phyloP scores from a whole-genome alignment of 2,113 vertebrate species.

The Dendrocopos noguchii region DNA sequence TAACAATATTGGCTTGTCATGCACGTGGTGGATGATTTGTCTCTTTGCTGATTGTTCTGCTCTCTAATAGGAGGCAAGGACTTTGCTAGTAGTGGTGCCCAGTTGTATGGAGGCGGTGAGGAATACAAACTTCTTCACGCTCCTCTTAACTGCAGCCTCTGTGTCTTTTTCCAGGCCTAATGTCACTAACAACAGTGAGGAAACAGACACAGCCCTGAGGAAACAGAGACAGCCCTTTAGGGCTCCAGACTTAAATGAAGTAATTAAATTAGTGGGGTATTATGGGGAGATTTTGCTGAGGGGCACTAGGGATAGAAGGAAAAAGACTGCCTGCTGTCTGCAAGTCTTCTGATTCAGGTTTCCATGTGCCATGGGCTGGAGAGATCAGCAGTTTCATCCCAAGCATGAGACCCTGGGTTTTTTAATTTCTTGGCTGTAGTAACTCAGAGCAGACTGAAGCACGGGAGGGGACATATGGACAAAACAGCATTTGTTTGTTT shows the following conservation, averaged over 20 bases:
- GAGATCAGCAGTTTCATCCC: background rate
- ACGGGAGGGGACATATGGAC: slow-evolving; percentile 36
- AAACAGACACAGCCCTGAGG: background rate
- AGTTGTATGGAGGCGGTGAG: background rate
- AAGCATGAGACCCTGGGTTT: background rate
- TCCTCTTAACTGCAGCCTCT: background rate
- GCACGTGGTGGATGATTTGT: background rate
- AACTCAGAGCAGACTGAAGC: slow-evolving; percentile 40
- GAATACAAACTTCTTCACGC: background rate
- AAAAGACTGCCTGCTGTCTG: background rate
- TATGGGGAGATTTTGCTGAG: background rate
- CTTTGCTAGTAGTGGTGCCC: background rate
- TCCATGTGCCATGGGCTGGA: background rate
- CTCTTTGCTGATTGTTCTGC: accelerated
- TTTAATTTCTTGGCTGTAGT: slow-evolving; percentile 33
- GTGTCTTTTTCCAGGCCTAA: background rate
- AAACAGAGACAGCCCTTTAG: background rate
- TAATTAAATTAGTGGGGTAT: background rate
- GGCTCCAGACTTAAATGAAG: background rate
- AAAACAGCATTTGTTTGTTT: slow-evolving; percentile 47
- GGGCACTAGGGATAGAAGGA: background rate
- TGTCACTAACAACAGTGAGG: background rate
- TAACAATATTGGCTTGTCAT: background rate
- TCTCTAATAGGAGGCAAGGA: background rate
- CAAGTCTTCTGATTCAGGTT: slow-evolving; percentile 21